Base-by-base conservation (phyloP, 2,888 invertebrate genomes). In the Marronus borbonicus region DNA sequence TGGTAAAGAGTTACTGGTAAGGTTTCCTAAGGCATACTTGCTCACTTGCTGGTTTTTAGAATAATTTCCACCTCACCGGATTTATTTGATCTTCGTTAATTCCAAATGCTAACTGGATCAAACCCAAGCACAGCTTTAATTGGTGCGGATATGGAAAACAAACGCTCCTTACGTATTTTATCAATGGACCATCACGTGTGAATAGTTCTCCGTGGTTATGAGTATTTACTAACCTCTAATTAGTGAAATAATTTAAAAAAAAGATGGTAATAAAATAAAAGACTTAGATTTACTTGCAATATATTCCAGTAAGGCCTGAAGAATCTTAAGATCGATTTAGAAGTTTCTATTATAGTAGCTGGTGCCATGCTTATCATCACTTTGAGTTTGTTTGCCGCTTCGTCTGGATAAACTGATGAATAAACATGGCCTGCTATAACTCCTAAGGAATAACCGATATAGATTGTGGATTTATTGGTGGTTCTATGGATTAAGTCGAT, bases 391-490 rank as follows among this genome's bases (percentile, higher is more conserved):
- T 93, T 90, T 52, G 91, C 90, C 80, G 94, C 93, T 81, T 94
- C 92, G 78, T 93, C 90, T 0, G 93, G 92, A 82, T 91, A 89
- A 20, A 91, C 90, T 1, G 93, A 92, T 70, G 93, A 90, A 86
- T 94, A 89, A 1, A 92, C 93, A 84, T 93, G 93, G 80, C 93
- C 90, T 77, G 92, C 89, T 0, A 94, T 93, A 0, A 94, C 94
- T 1, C 96, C 97, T 92, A 97, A 95, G 0, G 96, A 96, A 87
- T 96, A 96, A 0, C 97, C 97, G 64, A 96, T 89, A 85, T 96
- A 97, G 83, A 92, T 91, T 44, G 93, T 81, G 50, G 81, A 79
- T 77, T 82, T 79, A 14, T 80, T 78, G 8, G 82, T 82, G 14
- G 76, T 58, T 62, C 78, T 74, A 8, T 79, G 58, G 5, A 83